phyloP scores from a whole-genome alignment of 2,888 invertebrate species.

The Leptopilina myrica region DNA sequence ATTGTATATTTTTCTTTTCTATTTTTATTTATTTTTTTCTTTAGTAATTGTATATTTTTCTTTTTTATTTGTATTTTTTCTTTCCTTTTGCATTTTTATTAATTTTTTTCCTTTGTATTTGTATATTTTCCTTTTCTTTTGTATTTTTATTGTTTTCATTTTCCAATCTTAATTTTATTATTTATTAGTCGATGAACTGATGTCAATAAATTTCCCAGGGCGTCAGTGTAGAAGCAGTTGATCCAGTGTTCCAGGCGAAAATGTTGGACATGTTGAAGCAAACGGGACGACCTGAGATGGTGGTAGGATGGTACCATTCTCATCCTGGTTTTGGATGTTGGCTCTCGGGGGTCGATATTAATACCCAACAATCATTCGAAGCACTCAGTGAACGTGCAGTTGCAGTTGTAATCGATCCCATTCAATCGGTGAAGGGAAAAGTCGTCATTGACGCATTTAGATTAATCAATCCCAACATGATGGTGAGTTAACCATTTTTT shows the following conservation, averaged over 20 bases:
- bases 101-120: too few species aligned
- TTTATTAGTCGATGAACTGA: background rate
- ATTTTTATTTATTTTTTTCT: too few species aligned
- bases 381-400: constrained; percentile 98
- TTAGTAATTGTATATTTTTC: too few species aligned
- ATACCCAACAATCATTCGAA: constrained; percentile 99
- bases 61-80: too few species aligned
- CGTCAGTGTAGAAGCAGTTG: constrained; percentile 99
- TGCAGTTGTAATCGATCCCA: constrained; percentile 99
- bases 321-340: constrained; percentile 99
- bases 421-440: constrained; percentile 99
- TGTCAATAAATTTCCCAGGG: constrained; percentile 78
- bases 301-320: constrained; percentile 98
- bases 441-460: constrained; percentile 99
- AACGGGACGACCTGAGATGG: constrained; percentile 99
- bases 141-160: too few species aligned
- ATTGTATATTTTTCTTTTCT: too few species aligned
- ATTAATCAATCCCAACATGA: constrained; percentile 99
- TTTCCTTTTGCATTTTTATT: too few species aligned
- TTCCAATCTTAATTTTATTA: background rate
- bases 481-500: constrained; percentile 80
- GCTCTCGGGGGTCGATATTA: constrained; percentile 99
- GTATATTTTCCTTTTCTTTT: too few species aligned
- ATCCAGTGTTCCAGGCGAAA: constrained; percentile 99
- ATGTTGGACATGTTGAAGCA: constrained; percentile 99